A percentile compares a stretch with the other conserved stretches of the same genome.
These are phyloP conservation scores for Falco berigora DNA, from an alignment of 2,797 vertebrate species.

Conservation along the genomic window DNA sequence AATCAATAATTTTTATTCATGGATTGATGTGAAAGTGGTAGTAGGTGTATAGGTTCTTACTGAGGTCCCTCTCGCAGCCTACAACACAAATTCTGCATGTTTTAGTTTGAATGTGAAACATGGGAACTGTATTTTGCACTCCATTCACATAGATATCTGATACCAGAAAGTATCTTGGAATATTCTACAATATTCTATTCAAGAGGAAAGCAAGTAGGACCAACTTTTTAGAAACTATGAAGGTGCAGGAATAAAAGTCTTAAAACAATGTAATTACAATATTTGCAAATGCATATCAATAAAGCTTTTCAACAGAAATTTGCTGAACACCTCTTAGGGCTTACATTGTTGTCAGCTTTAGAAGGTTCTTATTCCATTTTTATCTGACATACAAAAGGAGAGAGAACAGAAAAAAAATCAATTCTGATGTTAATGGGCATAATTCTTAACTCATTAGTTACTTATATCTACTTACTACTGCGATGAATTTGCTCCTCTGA, in stretches of 20 bases:
- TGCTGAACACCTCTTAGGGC: not conserved
- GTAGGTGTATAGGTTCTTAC: not conserved
- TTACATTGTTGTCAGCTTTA: conserved; percentile 9
- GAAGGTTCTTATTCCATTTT: conserved; percentile 9
- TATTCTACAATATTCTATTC: not conserved
- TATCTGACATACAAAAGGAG: not conserved
- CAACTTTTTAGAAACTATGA: not conserved
- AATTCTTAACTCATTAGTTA: conserved; percentile 33
- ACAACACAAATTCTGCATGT: not conserved
- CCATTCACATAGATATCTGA: not conserved
- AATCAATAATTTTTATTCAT: not conserved
- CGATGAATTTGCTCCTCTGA: conserved; percentile 14
- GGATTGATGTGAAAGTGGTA: not conserved
- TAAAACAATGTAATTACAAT: not conserved
- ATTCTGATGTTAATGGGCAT: conserved; percentile 32
- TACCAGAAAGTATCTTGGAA: not conserved
- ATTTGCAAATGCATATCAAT: not conserved
- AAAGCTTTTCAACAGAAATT: not conserved
- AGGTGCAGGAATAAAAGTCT: not conserved
- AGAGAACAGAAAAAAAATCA: conserved; percentile 35
- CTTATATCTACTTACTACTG: conserved; percentile 20
- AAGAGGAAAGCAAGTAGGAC: not conserved
- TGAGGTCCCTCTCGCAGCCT: not conserved
- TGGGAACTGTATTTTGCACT: not conserved
- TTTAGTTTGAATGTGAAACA: not conserved